Conservation (phyloP, 2,888 invertebrate species). For the Noctua pronuba region DNA sequence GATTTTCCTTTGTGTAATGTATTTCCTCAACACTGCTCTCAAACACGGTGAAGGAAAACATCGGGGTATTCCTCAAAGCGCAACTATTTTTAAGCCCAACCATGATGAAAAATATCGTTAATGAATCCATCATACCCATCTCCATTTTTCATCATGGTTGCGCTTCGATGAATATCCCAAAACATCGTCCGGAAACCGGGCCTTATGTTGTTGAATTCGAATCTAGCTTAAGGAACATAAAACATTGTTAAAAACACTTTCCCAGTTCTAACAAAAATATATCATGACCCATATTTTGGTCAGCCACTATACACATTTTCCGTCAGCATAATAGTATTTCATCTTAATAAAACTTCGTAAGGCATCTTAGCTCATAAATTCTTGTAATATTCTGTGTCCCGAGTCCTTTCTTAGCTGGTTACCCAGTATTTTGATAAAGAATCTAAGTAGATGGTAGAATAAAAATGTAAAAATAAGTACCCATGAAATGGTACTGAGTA, state of each 20-base stretch:
- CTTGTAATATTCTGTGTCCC: conserved; percentile 37
- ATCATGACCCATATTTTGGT: conserved; percentile 3
- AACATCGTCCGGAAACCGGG: background rate
- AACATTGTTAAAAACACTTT: background rate
- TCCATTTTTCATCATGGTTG: too few relatives aligned
- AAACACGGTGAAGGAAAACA: background rate
- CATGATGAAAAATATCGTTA: too few relatives aligned
- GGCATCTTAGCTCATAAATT: conserved; percentile 41
- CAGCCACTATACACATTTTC: conserved; percentile 4
- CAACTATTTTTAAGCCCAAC: too few relatives aligned
- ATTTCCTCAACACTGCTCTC: background rate
- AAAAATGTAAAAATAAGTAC: conserved; percentile 25
- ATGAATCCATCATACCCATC: too few relatives aligned
- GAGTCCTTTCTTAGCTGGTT: conserved; percentile 20
- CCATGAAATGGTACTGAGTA: background rate
- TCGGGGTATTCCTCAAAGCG: too few relatives aligned
- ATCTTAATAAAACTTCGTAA: conserved; percentile 31
- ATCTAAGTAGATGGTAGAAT: conserved; percentile 24
- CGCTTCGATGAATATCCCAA: too few relatives aligned
- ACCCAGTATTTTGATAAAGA: conserved; percentile 44
- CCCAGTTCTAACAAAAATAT: background rate
- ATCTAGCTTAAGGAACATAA: background rate
- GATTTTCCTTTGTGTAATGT: background rate
- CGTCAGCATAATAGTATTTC: conserved; percentile 39
- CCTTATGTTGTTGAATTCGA: background rate